phyloP scores from a whole-genome alignment of 1,140 invertebrate genomes.

The Heliconius melpomene region DNA sequence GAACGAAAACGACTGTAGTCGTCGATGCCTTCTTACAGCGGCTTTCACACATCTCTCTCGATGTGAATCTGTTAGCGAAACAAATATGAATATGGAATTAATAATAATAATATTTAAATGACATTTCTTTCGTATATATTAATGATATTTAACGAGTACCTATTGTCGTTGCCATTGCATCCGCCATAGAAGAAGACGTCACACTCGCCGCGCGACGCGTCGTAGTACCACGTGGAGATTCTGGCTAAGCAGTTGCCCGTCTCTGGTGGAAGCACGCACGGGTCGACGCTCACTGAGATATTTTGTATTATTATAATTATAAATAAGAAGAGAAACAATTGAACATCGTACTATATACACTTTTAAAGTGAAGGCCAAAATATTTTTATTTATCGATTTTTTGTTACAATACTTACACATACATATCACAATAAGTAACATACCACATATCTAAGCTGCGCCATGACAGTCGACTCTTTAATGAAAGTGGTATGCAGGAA shows the following conservation, averaged over 20 bases:
- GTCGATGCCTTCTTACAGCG: conserved; percentile 47
- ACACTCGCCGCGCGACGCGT: conserved; percentile 83
- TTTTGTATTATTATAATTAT: background rate
- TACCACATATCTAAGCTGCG: too few relatives aligned
- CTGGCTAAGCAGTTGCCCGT: conserved; percentile 87
- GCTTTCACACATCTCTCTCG: conserved; percentile 54
- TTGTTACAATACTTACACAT: too few relatives aligned
- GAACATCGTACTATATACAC: too few relatives aligned
- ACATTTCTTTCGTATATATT: too few relatives aligned
- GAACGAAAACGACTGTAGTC: conserved; percentile 20
- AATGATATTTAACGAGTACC: conserved; percentile 76
- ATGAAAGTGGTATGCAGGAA: too few relatives aligned
- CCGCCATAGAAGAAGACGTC: conserved; percentile 89
- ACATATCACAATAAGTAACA: too few relatives aligned
- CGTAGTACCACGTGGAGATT: conserved; percentile 88
- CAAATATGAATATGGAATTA: background rate
- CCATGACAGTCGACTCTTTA: too few relatives aligned
- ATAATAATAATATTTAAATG: too few relatives aligned
- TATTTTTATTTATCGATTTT: too few relatives aligned
- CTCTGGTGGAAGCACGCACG: conserved; percentile 84
- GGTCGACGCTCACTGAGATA: conserved; percentile 61
- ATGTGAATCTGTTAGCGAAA: conserved; percentile 53
- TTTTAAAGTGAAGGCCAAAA: too few relatives aligned
- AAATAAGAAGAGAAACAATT: background rate
- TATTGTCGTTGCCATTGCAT: conserved; percentile 92